These are phyloP conservation scores for Eugnorisma glareosa DNA, from an alignment of 2,888 invertebrate genomes.

Conservation along the genomic window DNA sequence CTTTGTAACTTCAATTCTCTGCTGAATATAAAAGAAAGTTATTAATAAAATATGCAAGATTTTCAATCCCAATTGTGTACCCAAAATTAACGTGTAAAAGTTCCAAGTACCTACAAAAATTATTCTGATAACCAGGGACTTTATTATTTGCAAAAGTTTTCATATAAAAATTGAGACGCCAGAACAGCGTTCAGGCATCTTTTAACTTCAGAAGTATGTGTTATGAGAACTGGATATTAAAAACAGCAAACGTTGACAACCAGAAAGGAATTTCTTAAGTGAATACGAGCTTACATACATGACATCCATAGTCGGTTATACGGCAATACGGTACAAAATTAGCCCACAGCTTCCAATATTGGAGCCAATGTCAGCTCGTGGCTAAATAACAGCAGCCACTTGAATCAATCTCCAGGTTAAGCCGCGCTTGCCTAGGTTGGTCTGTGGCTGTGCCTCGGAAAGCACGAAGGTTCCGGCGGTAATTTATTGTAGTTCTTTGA, in stretches of 20 bases:
- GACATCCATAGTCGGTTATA: background rate
- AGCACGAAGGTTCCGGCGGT: background rate
- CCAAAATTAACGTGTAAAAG: conserved; percentile 42
- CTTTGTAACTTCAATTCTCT: background rate
- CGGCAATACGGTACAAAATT: background rate
- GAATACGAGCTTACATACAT: background rate
- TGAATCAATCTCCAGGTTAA: background rate
- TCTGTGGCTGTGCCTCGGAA: background rate
- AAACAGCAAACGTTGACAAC: background rate
- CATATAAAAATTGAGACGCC: conserved; percentile 20
- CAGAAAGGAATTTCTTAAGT: conserved; percentile 14
- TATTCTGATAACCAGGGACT: conserved; percentile 13
- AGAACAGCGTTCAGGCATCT: conserved; percentile 17
- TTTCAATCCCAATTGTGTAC: conserved; percentile 32
- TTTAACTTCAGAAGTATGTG: conserved; percentile 3
- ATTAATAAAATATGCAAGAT: conserved; percentile 15
- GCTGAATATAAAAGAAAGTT: background rate
- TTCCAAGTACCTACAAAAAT: conserved; percentile 29
- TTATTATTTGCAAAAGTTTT: conserved; percentile 30
- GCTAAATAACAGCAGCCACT: background rate
- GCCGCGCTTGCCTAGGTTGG: no score
- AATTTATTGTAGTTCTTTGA: background rate
- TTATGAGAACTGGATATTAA: conserved; percentile 33
- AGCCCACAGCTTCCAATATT: background rate
- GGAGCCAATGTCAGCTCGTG: background rate